Evolutionary conservation across 2,113 vertebrate species (phyloP).

Genomic region (Paedocypris sp.): DNA sequence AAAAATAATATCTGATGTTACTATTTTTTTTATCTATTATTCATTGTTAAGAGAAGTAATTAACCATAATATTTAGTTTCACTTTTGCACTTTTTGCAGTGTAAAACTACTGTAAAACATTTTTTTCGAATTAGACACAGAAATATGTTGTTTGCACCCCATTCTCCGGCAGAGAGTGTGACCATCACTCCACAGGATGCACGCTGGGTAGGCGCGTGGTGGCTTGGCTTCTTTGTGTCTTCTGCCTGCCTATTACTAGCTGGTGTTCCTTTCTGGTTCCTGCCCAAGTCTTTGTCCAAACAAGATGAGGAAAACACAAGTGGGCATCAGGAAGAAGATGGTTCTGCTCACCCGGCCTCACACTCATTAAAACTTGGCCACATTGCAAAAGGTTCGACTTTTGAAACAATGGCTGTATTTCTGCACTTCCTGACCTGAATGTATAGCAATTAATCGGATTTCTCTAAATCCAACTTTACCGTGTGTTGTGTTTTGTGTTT

Average conservation of each 20-base stretch:
- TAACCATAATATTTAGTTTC: too few relatives aligned
- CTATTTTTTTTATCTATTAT: too few relatives aligned
- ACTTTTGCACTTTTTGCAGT: too few relatives aligned
- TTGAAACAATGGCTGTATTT: not conserved
- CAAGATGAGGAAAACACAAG: slow-evolving; percentile 24
- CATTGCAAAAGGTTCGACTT: slow-evolving; percentile 54
- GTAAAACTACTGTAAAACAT: too few relatives aligned
- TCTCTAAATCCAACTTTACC: not conserved
- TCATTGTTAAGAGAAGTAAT: too few relatives aligned
- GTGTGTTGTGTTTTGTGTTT: not conserved
- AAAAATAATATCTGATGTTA: too few relatives aligned
- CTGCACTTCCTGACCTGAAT: too few relatives aligned
- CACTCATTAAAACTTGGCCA: slow-evolving; percentile 40
- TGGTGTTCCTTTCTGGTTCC: slow-evolving; percentile 81
- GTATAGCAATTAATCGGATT: too few relatives aligned
- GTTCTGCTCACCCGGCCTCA: not conserved
- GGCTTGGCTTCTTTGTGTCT: slow-evolving; percentile 73
- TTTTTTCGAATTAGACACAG: not conserved
- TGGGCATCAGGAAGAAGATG: not conserved
- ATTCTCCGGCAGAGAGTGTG: slow-evolving; percentile 60
- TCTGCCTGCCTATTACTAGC: slow-evolving; percentile 54
- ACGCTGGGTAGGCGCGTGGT: slow-evolving; percentile 95
- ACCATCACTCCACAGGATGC: slow-evolving; percentile 76
- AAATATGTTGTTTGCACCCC: not conserved
- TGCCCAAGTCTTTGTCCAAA: slow-evolving; percentile 64